Evolutionary conservation across 2,113 vertebrate genomes (phyloP), one percentile per base, ranked within the genome.

Genomic region (Sinocyclocheilus maitianheensis): DNA sequence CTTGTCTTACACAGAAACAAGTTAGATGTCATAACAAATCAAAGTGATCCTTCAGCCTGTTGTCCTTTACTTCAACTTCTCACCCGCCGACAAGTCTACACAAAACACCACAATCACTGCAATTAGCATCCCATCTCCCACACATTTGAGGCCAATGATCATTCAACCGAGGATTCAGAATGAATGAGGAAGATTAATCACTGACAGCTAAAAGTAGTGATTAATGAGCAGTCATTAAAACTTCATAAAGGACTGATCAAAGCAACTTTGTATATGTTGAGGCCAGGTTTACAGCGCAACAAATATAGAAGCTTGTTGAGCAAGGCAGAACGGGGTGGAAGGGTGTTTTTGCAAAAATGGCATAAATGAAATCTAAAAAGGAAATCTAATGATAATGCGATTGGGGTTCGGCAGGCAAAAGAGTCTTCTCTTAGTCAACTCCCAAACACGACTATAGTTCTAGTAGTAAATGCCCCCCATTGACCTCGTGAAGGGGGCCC

Each of bases 401-500:
- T 18, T 58, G 88, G 89, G 88, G 84, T 87, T 88, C 86, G 92
- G 90, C 88, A 91, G 90, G 80, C 80, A 63, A 88, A 83, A 3
- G 81, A 34, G 85, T 90, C 91, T 90, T 92, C 90, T 92, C 90
- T 87, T 76, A 85, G 87, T 63, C 18, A 80, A 88, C 84, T 86
- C 79, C 71, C 81, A 79, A 84, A 51, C 81, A 1, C 86, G 88
- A 89, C 89, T 90, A 37, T 71, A 87, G 69, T 48, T 84, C 63
- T 86, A 37, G 79, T 14, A 83, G 58, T 86, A 86, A 89, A 85
- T 77, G n/a, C 58, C 84, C 74, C 75, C 62, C 77, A 82, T 85
- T 90, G 91, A 86, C 89, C 87, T 37, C 69, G n/a, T 81, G 84
- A 89, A 91, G 93, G 89, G 88, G 90, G 89, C 90, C 86, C 92